Percentiles rank a stretch among this genome's conserved stretches.
phyloP scores from a whole-genome alignment of 1,140 invertebrate species.

The Lanistes nyassanus region DNA sequence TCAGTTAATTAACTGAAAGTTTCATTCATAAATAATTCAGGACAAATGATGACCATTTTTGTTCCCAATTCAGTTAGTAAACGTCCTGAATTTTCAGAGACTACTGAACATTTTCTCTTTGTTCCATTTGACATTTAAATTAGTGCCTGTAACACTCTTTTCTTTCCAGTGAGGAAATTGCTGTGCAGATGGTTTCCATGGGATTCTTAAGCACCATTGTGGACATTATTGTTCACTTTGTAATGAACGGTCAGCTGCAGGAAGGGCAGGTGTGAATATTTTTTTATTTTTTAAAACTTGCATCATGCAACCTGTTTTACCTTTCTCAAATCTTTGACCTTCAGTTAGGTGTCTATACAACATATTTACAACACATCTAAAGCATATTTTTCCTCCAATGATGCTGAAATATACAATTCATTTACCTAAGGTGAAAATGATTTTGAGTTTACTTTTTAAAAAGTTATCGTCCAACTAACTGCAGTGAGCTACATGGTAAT shows the following conservation, averaged over 20 bases:
- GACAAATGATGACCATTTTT: no score
- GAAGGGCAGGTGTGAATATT: conserved; percentile 9
- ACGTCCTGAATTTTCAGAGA: no score
- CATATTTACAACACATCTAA: background rate
- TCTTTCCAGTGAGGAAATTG: conserved; percentile 3
- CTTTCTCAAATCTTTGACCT: background rate
- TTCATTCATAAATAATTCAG: no score
- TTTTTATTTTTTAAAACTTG: background rate
- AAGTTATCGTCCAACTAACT: no score
- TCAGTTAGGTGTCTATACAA: background rate
- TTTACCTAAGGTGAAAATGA: no score
- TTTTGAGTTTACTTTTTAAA: no score
- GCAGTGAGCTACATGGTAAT: no score
- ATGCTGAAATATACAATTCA: background rate
- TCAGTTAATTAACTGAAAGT: no score
- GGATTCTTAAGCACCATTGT: conserved; percentile 15
- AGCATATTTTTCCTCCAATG: background rate
- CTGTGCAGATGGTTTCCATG: conserved; percentile 18
- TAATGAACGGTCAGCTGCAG: background rate
- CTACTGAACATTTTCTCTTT: no score
- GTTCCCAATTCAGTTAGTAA: no score
- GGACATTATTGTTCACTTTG: conserved; percentile 19
- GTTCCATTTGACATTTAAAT: no score
- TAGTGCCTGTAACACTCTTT: background rate
- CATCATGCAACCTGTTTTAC: background rate